phyloP scores from a whole-genome alignment of 2,888 invertebrate genomes.

The Luperina testacea region DNA sequence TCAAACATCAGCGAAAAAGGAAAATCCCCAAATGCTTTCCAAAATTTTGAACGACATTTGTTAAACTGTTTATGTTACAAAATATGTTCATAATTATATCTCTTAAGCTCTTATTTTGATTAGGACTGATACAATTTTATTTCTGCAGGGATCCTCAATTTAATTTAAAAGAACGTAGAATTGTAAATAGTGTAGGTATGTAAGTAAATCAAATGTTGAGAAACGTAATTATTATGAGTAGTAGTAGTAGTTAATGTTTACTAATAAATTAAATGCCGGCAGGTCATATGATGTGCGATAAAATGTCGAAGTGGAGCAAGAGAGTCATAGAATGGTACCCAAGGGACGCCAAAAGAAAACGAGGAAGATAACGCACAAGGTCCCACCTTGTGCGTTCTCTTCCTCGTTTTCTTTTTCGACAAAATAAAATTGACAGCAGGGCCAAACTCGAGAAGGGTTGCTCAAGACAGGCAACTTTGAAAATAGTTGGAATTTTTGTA shows the following conservation, averaged over 20 bases:
- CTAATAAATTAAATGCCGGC: too few relatives aligned
- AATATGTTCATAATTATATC: not conserved
- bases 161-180: not conserved
- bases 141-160: not conserved
- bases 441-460: not conserved
- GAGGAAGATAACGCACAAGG: too few relatives aligned
- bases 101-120: not conserved
- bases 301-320: not conserved
- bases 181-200: not conserved
- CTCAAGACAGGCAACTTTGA: not conserved
- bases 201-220: not conserved
- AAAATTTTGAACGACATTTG: not conserved
- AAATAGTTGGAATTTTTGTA: not conserved
- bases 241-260: not conserved
- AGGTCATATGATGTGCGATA: too few relatives aligned
- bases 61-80: not conserved
- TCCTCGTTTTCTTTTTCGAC: too few relatives aligned
- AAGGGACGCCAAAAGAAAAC: not conserved
- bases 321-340: not conserved
- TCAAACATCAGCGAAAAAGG: conserved; percentile 8
- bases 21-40: conserved; percentile 8
- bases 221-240: not conserved
- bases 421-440: too few relatives aligned
- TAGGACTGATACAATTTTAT: not conserved
- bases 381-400: too few relatives aligned